phyloP scores from a whole-genome alignment of 2,113 vertebrate genomes.

The Thamnophis sirtalis region DNA sequence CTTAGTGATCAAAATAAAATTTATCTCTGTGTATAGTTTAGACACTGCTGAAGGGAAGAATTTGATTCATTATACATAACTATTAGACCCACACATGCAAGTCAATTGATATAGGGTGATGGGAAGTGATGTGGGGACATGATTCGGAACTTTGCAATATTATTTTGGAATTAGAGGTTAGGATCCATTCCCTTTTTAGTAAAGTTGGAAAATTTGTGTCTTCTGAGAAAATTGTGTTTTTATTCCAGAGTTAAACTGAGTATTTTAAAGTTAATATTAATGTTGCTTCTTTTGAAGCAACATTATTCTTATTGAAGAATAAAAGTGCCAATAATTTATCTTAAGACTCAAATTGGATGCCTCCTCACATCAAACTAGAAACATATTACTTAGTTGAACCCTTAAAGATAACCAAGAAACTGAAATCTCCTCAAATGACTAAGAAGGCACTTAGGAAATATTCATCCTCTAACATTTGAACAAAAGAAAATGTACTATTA shows the following conservation, averaged over 20 bases:
- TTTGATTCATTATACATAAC: neutral
- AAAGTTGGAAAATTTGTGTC: neutral
- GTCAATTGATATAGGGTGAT: neutral
- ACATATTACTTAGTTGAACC: neutral
- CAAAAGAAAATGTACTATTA: neutral
- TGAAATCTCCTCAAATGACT: neutral
- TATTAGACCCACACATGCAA: neutral
- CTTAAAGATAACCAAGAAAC: neutral
- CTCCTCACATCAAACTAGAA: neutral
- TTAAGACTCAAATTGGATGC: neutral
- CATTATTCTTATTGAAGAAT: neutral
- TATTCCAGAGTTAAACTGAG: neutral
- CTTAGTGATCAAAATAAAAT: neutral
- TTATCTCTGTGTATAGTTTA: neutral
- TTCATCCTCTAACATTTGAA: neutral
- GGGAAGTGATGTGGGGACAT: neutral
- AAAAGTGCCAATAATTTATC: neutral
- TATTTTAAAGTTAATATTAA: neutral
- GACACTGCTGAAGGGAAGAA: neutral
- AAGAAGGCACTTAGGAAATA: neutral
- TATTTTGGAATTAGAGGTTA: too few species aligned
- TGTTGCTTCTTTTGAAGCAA: neutral
- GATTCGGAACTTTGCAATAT: neutral
- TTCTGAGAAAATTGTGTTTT: neutral
- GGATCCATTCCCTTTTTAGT: neutral